Conservation (phyloP, 2,888 invertebrate species). For the Ectemnius continuus region DNA sequence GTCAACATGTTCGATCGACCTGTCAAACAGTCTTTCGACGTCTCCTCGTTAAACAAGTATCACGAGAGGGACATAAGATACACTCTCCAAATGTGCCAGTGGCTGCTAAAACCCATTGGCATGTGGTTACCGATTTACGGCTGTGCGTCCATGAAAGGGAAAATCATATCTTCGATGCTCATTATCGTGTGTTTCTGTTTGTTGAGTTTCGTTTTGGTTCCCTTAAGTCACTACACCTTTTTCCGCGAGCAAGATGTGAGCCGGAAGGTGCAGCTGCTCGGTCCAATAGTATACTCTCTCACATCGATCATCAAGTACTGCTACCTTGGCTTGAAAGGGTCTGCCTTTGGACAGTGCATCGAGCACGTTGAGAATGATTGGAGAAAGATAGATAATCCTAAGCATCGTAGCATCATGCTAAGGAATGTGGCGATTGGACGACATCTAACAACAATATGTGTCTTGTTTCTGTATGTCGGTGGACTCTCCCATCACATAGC, state of each 20-base stretch:
- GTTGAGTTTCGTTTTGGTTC: constrained; percentile 34
- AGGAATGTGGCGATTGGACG: constrained; percentile 47
- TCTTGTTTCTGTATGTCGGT: constrained; percentile 49
- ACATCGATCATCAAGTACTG: constrained; percentile 50
- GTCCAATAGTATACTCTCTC: constrained; percentile 50
- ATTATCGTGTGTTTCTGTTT: constrained; percentile 12
- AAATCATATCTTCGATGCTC: constrained; percentile 1
- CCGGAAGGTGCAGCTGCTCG: constrained; percentile 54
- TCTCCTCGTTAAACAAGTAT: not conserved
- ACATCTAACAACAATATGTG: constrained; percentile 42
- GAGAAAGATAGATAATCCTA: constrained; percentile 12
- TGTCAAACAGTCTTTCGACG: no score
- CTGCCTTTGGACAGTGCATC: constrained; percentile 44
- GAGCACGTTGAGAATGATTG: constrained; percentile 58
- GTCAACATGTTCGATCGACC: no score
- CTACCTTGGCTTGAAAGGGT: not conserved
- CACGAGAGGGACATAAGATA: constrained; percentile 24
- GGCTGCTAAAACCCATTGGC: constrained; percentile 63
- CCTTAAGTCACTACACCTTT: constrained; percentile 27
- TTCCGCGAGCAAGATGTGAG: constrained; percentile 27
- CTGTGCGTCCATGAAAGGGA: constrained; percentile 10
- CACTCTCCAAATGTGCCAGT: constrained; percentile 60
- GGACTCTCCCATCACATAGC: constrained; percentile 44
- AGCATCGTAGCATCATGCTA: constrained; percentile 45
- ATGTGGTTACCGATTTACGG: constrained; percentile 54